Base-by-base conservation (phyloP, 2,888 invertebrate genomes). In the Drosophila tanythrix region DNA sequence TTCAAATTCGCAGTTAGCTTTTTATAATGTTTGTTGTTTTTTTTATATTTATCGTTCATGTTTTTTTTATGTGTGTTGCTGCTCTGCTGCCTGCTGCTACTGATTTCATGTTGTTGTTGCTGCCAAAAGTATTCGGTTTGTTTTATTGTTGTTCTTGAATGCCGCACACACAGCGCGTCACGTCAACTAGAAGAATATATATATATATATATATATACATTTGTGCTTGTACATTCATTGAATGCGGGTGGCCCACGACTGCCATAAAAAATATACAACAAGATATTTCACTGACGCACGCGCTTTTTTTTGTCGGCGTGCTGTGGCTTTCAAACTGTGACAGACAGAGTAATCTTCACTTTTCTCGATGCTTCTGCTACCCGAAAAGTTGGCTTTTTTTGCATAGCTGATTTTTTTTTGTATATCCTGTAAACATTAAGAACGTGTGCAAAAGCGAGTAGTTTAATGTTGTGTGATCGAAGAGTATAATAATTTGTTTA, bases 231-330 rank as follows among this genome's bases (percentile, higher is more conserved):
- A 43, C 48, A 43, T 60, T 38, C 43, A 57, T 51, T 53, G 35
- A 76, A 62, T 69, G 89, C 79, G 87, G 83, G 83, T 84, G 83
- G 89, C 65, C 83, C 62, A 50, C 35, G 36, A 53, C 27, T 53
- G 53, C 31, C 48, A 64, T 36, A 57, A 38, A 59, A 43, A 58
- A 48, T 15, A 59, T 15, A 56, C 25, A 63, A 46, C 58, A 36
- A 33, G 80, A 70, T 61, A 87, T 84, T 87, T 83, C 73, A 83
- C 89, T 89, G 84, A 88, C 83, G 87, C 83, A 86, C 83, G 81
- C 83, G 68, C 51, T 81, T 79, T 57, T 74, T 60, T 74, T 61
- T 74, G 58, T 56, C 56, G 66, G 71, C n/a, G 46, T 35, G 4
- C 76, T 59, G 38, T 83, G 58, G 15, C 61, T 56, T 40, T 63